Evolutionary conservation across 2,888 invertebrate genomes (phyloP), one percentile per base, ranked within the genome.

Genomic region (Diarsia brunnea): DNA sequence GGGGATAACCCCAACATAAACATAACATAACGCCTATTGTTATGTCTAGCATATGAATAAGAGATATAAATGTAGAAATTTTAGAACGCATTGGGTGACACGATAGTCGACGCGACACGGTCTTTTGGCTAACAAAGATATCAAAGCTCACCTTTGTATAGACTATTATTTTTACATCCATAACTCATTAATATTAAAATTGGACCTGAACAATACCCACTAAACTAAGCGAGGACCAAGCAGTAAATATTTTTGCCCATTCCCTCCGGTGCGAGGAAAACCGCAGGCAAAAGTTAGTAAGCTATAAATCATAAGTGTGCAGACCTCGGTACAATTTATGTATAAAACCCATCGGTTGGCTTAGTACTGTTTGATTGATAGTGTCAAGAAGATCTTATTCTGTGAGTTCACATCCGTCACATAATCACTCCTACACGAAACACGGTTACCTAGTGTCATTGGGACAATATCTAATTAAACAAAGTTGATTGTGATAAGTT

Each of bases 291-390:
- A 84, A 86, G 78, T 86, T 84, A 75, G 78, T 68, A 38, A 84
- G 78, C 78, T 84, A 86, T 86, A 86, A 84, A 86, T 86, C 84
- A 84, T 78, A 76, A 70, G 67, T 81, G 58, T 80, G 70, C 73
- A 65, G 69, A 77, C 79, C 78, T 71, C 65, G 43, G 63, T 73
- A 84, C 86, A 79, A 80, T 80, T 78, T 86, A 86, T 86, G 76
- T 84, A 74, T 78, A 69, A 68, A 64, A 38, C 65, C 73, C 79
- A 84, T 71, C 69, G 81, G 72, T 74, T 79, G 74, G 78, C 82
- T 82, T 82, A 79, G 71, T 68, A 65, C 69, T 75, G 31, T 77
- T 80, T 86, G 86, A 86, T 86, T 82, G 82, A 86, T 86, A 86
- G 76, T 77, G 38, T 70, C 45, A 60, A 73, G 65, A 51, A 77